A percentile compares a stretch with the other conserved stretches of the same genome.
These are phyloP conservation scores for Andrena chrysosceles DNA, from an alignment of 2,888 invertebrate species.

Conservation along the genomic window DNA sequence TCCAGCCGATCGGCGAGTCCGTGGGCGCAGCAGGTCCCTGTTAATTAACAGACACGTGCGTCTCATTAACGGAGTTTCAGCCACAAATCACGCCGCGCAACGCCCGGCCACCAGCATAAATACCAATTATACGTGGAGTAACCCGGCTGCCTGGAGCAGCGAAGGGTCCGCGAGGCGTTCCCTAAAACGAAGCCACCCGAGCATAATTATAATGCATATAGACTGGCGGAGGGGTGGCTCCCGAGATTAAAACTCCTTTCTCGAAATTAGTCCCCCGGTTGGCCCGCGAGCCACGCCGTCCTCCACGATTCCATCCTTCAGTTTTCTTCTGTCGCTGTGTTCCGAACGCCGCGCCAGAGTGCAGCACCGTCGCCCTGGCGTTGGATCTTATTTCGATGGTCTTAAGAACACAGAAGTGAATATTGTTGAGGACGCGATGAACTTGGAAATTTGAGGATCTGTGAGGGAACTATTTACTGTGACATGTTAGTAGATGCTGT, in stretches of 20 bases:
- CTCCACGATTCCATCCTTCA: slow-evolving; percentile 9
- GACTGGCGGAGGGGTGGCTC: slow-evolving; percentile 56
- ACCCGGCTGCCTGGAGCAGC: slow-evolving; percentile 60
- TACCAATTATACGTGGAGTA: slow-evolving; percentile 78
- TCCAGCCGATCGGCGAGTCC: slow-evolving; percentile 52
- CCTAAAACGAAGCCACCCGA: slow-evolving; percentile 67
- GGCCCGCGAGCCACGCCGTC: not conserved
- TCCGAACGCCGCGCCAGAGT: not conserved
- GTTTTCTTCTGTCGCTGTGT: not conserved
- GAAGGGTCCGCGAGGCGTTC: slow-evolving; percentile 69
- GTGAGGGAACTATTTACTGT: too few species aligned
- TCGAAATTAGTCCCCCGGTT: slow-evolving; percentile 57
- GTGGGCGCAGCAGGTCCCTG: slow-evolving; percentile 58
- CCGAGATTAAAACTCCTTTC: slow-evolving; percentile 71
- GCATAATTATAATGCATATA: slow-evolving; percentile 76
- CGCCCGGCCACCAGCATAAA: slow-evolving; percentile 74
- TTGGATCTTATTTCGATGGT: not conserved
- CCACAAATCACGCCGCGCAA: slow-evolving; percentile 77
- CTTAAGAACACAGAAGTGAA: too few species aligned
- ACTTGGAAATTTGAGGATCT: too few species aligned
- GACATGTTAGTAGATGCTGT: too few species aligned
- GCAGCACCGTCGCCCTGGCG: slow-evolving; percentile 8
- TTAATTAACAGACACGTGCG: slow-evolving; percentile 80
- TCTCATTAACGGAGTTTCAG: slow-evolving; percentile 77
- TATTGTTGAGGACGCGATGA: too few species aligned